Evolutionary conservation across 2,797 vertebrate genomes (phyloP).

Genomic region (Sphenodon punctatus): DNA sequence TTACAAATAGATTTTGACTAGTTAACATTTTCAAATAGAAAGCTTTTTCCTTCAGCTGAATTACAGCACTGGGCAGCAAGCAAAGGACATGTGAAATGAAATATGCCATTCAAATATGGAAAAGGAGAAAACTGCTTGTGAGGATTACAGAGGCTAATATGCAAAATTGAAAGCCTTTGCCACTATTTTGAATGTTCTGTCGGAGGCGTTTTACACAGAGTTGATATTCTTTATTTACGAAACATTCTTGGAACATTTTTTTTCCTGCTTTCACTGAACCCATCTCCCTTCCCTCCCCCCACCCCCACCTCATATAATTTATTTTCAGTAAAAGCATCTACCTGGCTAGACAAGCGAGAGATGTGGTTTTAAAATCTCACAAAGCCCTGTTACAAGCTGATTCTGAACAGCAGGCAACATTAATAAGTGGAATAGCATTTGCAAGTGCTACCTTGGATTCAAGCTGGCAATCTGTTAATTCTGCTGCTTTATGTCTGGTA

Average conservation of each 20-base stretch:
- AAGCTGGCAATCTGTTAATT: background rate
- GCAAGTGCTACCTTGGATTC: constrained; percentile 10
- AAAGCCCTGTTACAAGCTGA: constrained; percentile 8
- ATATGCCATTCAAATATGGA: constrained; percentile 55
- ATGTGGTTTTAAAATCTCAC: constrained; percentile 27
- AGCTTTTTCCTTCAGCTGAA: constrained; percentile 61
- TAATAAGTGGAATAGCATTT: constrained; percentile 10
- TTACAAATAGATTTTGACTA: constrained; percentile 71
- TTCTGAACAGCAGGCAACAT: constrained; percentile 4
- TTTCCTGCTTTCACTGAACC: background rate
- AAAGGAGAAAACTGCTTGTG: constrained; percentile 38
- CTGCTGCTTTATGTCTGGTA: constrained; percentile 9
- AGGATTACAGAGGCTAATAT: constrained; percentile 38
- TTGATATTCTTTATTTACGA: constrained; percentile 41
- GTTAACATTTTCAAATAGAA: constrained; percentile 75
- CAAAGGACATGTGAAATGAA: constrained; percentile 71
- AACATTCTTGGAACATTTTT: constrained; percentile 27
- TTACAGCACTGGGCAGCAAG: constrained; percentile 50
- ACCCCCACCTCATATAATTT: constrained; percentile 25
- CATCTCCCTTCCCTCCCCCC: no score
- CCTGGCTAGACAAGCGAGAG: constrained; percentile 46
- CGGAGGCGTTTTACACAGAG: background rate
- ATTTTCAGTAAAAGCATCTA: constrained; percentile 33
- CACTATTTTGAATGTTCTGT: constrained; percentile 26
- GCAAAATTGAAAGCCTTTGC: constrained; percentile 34